Percentiles rank a stretch among this genome's conserved stretches.
Conservation (phyloP, 2,113 vertebrate genomes). For the Procavia capensis region DNA sequence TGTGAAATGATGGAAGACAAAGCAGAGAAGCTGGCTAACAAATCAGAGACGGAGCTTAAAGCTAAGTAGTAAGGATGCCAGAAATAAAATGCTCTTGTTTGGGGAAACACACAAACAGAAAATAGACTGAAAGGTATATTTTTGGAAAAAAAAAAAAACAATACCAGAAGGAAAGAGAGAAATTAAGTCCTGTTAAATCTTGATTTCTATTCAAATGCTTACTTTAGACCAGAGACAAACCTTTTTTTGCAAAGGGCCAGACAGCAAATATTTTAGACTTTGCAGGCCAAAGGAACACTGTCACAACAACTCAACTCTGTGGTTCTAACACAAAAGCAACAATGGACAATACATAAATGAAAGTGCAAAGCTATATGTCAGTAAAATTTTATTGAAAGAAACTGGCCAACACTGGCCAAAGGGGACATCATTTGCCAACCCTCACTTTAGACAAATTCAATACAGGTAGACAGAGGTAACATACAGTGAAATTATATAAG, state of each 20-base stretch:
- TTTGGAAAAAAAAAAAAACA: no score
- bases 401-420: neutral
- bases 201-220: neutral
- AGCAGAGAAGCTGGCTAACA: neutral
- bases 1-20: neutral
- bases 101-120: neutral
- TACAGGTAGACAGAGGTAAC: neutral
- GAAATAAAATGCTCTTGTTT: neutral
- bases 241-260: neutral
- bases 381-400: neutral
- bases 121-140: neutral
- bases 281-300: fast-evolving
- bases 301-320: neutral
- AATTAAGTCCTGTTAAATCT: neutral
- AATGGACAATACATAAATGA: neutral
- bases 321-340: neutral
- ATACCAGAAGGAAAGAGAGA: neutral
- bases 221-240: neutral
- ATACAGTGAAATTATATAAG: neutral
- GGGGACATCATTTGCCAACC: neutral
- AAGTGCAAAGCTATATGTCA: neutral
- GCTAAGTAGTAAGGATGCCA: neutral
- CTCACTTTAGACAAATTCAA: neutral
- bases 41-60: neutral
- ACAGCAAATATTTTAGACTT: neutral